phyloP scores from a whole-genome alignment of 2,797 vertebrate species.

The Antennarius maculatus region DNA sequence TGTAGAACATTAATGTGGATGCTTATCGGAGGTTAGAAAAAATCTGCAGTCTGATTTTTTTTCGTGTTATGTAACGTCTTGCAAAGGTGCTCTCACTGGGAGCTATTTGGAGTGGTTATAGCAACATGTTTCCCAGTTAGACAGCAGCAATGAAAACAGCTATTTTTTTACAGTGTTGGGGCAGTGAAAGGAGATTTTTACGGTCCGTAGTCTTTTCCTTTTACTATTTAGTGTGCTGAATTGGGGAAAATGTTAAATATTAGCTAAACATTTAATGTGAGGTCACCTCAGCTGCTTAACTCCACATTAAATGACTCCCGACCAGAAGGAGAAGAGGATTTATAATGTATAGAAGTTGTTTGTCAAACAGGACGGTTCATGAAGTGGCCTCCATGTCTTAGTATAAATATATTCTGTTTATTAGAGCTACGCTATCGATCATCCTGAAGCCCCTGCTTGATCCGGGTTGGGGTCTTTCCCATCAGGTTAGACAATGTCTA shows the following conservation, averaged over 20 bases:
- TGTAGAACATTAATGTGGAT: slow-evolving; percentile 17
- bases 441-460: neutral
- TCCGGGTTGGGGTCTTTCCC: neutral
- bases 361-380: neutral
- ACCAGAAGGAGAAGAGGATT: neutral
- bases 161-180: slow-evolving; percentile 16
- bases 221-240: neutral
- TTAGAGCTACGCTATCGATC: neutral
- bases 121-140: slow-evolving; percentile 18
- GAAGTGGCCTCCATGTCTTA: neutral
- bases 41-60: neutral
- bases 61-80: slow-evolving; percentile 1
- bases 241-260: neutral
- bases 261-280: neutral
- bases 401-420: neutral
- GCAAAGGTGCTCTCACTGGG: neutral
- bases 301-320: neutral
- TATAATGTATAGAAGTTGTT: neutral
- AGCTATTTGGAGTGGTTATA: slow-evolving; percentile 1
- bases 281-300: neutral
- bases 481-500: no score
- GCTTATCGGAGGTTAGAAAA: neutral
- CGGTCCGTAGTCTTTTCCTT: slow-evolving; percentile 20
- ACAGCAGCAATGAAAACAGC: slow-evolving; percentile 32
- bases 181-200: slow-evolving; percentile 14